A percentile compares a stretch with the other conserved stretches of the same genome.
phyloP scores from a whole-genome alignment of 1,140 invertebrate species.

The Leptinotarsa undecemlineata region DNA sequence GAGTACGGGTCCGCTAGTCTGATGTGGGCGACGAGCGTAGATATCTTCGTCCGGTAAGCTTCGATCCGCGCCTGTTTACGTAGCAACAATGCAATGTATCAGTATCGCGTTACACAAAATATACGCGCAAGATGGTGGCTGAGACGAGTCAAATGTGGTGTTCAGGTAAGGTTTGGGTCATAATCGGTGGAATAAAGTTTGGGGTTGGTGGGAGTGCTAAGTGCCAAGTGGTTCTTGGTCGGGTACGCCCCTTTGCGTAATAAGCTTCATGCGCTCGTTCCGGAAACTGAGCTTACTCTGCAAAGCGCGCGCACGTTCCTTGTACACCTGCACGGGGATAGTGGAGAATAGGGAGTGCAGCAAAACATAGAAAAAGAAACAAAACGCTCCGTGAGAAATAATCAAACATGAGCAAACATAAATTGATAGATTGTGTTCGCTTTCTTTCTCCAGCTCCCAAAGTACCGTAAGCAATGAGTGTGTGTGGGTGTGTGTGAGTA shows the following conservation, averaged over 20 bases:
- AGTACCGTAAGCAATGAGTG: constrained; percentile 6
- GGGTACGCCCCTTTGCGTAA: constrained; percentile 81
- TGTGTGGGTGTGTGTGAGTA: constrained; percentile 20
- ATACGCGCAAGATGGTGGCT: constrained; percentile 50
- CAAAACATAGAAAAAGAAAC: constrained; percentile 60
- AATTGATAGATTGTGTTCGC: constrained; percentile 46
- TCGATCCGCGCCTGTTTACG: constrained; percentile 74
- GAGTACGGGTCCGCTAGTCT: constrained; percentile 75
- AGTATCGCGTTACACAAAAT: constrained; percentile 45
- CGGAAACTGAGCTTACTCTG: constrained; percentile 86
- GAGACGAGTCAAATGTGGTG: constrained; percentile 37
- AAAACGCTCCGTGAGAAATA: constrained; percentile 56
- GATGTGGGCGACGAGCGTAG: constrained; percentile 69
- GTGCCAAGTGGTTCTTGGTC: constrained; percentile 72
- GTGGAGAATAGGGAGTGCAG: constrained; percentile 59
- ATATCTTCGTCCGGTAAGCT: constrained; percentile 67
- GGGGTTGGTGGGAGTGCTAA: constrained; percentile 51
- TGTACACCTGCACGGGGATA: constrained; percentile 69
- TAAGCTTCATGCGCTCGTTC: constrained; percentile 83
- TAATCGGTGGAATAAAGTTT: constrained; percentile 30
- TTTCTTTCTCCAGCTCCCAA: constrained; percentile 41
- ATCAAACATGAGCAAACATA: constrained; percentile 43
- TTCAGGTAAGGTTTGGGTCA: constrained; percentile 28
- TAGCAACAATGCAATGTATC: constrained; percentile 56
- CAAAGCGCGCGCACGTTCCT: constrained; percentile 80